Base-by-base conservation (phyloP, 2,888 invertebrate genomes). In the Lysandra coridon region DNA sequence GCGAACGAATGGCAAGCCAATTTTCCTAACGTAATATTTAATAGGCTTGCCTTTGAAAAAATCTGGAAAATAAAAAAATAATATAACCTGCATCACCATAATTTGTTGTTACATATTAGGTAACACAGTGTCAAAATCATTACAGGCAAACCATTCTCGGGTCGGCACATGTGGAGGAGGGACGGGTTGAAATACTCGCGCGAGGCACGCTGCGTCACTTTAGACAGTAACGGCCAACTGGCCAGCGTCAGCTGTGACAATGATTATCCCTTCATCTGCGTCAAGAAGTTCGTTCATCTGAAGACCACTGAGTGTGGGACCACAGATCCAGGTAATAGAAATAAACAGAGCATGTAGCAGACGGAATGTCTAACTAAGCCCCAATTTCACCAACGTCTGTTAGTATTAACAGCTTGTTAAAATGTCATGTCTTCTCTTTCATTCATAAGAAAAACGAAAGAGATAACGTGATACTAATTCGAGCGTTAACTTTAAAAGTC, bases 251-350 rank as follows among this genome's bases (percentile, higher is more conserved):
- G n/a, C 49, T 78, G 78, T 49, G 23, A 40, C 4, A 0, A 49
- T 1, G 12, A 23, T 30, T 33, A 69, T 49, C 78, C 78, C 1
- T 78, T 64, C 30, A 12, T 78, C 30, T 78, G 78, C 78, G 73
- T 30, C 30, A 78, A 49, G 44, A 44, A 69, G 30, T 23, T 33
- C 4, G 14, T 30, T 14, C n/a, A 30, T 69, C 64, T 69, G 5
- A 49, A 30, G 14, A 64, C 30, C 23, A 7, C 30, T 0, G 69
- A 78, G 17, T 78, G 78, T 44, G 78, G 78, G 2, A 78, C 78
- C 44, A 49, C 69, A 4, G 78, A 78, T 14, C 30, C 78, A 49
- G 78, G 78, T 73, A 49, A 30, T n/a, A 60, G 37, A 14, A 73
- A 57, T 17, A 57, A 14, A 17, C 17, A 4, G 4, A 17, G 53